A percentile compares a stretch with the other conserved stretches of the same genome.
Conservation (phyloP, 2,113 vertebrate species). For the Seriola quinqueradiata region DNA sequence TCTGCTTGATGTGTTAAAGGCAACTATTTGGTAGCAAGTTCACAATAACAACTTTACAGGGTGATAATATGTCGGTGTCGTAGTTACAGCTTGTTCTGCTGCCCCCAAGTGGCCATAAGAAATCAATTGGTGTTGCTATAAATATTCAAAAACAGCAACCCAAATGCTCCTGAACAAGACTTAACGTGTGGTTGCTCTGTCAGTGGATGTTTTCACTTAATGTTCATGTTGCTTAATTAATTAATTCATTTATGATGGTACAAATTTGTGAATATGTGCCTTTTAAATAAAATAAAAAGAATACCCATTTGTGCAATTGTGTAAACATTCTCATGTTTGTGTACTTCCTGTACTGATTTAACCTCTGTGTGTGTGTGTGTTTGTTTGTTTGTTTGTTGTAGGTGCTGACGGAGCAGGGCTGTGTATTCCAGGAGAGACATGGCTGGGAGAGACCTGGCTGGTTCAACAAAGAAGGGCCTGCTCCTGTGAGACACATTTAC, state of each 20-base stretch:
- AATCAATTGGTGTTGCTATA: neutral
- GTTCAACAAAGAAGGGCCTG: slow-evolving; percentile 87
- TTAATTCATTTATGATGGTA: neutral
- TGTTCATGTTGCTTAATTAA: neutral
- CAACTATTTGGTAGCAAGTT: neutral
- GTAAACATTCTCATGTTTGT: neutral
- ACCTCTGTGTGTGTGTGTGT: neutral
- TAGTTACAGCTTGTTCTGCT: neutral
- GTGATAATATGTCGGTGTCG: neutral
- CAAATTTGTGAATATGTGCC: neutral
- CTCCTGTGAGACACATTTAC: slow-evolving; percentile 85
- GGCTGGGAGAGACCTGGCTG: slow-evolving; percentile 98
- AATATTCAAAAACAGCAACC: neutral
- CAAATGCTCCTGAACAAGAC: neutral
- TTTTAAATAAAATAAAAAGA: neutral
- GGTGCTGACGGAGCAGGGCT: slow-evolving; percentile 91
- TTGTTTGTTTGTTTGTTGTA: slow-evolving; percentile 59
- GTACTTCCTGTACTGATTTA: neutral
- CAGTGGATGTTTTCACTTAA: neutral
- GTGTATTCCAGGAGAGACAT: slow-evolving; percentile 95
- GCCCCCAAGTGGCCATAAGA: neutral
- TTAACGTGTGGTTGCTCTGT: neutral
- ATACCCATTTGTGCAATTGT: neutral
- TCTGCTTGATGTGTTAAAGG: neutral
- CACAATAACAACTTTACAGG: neutral